Evolutionary conservation across 2,797 vertebrate species (phyloP).

Genomic region (Oreonectes daqikongensis): DNA sequence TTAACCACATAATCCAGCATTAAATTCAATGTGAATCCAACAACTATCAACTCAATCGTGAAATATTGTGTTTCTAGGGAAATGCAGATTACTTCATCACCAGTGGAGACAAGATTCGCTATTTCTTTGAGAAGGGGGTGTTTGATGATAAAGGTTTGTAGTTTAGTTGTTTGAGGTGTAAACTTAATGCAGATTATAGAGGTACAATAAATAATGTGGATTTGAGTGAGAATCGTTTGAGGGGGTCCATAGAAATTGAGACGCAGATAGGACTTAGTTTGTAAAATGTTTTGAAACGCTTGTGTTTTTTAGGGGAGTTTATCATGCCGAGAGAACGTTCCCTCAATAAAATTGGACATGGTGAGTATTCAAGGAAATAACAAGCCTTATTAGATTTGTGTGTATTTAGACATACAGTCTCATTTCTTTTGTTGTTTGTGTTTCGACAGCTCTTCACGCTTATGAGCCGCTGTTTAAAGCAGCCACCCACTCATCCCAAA

Average conservation of each 20-base stretch:
- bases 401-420: neutral
- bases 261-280: no score
- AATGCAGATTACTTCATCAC: constrained; percentile 91
- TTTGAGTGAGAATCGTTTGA: no score
- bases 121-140: constrained; percentile 96
- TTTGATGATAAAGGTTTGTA: constrained; percentile 86
- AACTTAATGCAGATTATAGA: no score
- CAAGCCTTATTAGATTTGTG: neutral
- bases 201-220: no score
- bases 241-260: no score
- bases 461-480: constrained; percentile 83
- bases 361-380: constrained; percentile 69
- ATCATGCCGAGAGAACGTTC: constrained; percentile 82
- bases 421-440: neutral
- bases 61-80: constrained; percentile 72
- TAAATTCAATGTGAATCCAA: neutral
- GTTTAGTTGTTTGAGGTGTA: neutral
- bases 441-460: constrained; percentile 84
- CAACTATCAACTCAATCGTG: neutral
- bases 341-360: constrained; percentile 94
- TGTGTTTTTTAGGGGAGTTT: constrained; percentile 81
- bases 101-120: constrained; percentile 94
- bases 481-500: constrained; percentile 84
- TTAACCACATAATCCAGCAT: neutral
- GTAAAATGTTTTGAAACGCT: neutral